phyloP scores from a whole-genome alignment of 2,113 vertebrate genomes.

The Anhinga rufa region DNA sequence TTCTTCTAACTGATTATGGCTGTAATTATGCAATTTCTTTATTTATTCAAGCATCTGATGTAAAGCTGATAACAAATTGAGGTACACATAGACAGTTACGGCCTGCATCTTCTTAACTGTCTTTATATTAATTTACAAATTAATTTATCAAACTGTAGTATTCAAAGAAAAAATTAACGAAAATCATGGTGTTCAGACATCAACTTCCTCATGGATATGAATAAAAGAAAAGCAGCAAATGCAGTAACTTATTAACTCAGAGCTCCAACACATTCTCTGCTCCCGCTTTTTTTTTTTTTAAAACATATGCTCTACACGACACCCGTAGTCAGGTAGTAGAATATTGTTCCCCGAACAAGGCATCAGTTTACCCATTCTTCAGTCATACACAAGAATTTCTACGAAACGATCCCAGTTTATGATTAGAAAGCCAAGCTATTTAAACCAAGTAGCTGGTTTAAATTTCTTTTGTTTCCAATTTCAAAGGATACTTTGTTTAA shows the following conservation, averaged over 20 bases:
- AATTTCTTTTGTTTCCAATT: neutral
- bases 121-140: neutral
- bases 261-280: neutral
- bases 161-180: neutral
- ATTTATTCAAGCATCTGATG: neutral
- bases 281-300: neutral
- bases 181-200: neutral
- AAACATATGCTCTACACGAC: neutral
- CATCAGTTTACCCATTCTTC: neutral
- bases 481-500: neutral
- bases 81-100: neutral
- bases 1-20: neutral
- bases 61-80: neutral
- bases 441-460: neutral
- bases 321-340: neutral
- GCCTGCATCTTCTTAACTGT: neutral
- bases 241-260: neutral
- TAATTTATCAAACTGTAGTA: neutral
- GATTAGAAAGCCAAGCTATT: neutral
- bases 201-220: neutral
- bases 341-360: neutral
- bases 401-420: neutral
- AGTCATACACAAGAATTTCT: neutral
- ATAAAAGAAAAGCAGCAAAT: neutral
- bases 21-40: neutral